Conservation (phyloP, 2,888 invertebrate species). For the Polymixis flavicincta region DNA sequence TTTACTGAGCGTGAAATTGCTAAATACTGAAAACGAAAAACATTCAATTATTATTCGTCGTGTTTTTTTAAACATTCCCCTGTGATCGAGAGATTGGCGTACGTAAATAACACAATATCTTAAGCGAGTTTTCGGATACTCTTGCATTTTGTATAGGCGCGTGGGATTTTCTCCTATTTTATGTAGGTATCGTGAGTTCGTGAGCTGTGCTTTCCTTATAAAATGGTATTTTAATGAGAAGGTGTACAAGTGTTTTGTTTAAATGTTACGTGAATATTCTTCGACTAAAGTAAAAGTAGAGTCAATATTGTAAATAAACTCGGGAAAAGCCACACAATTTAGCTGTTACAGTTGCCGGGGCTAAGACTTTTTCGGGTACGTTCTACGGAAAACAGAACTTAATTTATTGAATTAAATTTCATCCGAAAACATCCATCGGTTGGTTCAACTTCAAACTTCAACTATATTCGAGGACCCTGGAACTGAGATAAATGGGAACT, state of each 20-base stretch:
- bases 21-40: conserved; percentile 78
- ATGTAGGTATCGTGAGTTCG: neutral
- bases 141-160: conserved; percentile 33
- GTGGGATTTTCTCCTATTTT: conserved; percentile 9
- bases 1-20: conserved; percentile 86
- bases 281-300: neutral
- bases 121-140: conserved; percentile 50
- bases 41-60: conserved; percentile 68
- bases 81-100: conserved; percentile 38
- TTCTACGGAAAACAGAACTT: no score
- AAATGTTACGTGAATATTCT: neutral
- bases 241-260: neutral
- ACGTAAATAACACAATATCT: conserved; percentile 52
- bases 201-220: conserved; percentile 3
- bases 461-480: no score
- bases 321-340: neutral
- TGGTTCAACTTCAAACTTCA: no score
- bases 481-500: no score
- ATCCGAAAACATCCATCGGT: no score
- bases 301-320: neutral
- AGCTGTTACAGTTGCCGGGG: neutral
- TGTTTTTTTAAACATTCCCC: conserved; percentile 61
- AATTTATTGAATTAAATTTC: no score
- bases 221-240: neutral
- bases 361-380: no score